Conservation (phyloP, 2,113 vertebrate species). For the Atlantisia rogersi region DNA sequence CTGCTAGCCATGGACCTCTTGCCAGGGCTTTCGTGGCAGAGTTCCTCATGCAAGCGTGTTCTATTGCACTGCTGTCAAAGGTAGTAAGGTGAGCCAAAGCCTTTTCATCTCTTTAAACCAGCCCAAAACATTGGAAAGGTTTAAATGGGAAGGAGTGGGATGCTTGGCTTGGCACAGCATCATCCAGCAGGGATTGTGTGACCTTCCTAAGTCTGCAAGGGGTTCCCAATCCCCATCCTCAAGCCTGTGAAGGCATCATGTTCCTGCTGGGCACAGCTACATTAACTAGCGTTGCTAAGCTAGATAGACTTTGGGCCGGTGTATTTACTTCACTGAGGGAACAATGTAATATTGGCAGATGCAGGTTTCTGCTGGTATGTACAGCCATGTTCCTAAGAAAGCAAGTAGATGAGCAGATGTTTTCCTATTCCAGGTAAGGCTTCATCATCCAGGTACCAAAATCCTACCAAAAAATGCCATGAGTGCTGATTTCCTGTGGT, state of each 20-base stretch:
- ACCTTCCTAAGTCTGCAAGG: neutral
- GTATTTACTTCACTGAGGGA: neutral
- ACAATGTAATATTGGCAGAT: neutral
- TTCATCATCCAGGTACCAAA: neutral
- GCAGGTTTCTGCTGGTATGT: neutral
- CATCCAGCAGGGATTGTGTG: neutral
- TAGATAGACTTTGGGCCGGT: neutral
- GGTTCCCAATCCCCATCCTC: neutral
- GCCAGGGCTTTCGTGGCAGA: neutral
- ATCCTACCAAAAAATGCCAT: neutral
- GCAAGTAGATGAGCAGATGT: neutral
- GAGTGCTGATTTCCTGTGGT: neutral
- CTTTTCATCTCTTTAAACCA: neutral
- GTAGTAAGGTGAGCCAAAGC: neutral
- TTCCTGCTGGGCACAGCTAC: neutral
- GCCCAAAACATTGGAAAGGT: neutral
- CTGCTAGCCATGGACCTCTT: neutral
- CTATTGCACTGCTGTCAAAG: neutral
- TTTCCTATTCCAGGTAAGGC: neutral
- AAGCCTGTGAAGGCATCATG: fast-evolving
- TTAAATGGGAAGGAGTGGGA: neutral
- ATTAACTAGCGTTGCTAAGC: neutral
- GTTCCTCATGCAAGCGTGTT: fast-evolving
- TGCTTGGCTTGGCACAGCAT: neutral
- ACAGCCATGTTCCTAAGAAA: neutral